These are phyloP conservation scores for Physeter macrocephalus DNA, from an alignment of 2,113 vertebrate species.

Conservation along the genomic window DNA sequence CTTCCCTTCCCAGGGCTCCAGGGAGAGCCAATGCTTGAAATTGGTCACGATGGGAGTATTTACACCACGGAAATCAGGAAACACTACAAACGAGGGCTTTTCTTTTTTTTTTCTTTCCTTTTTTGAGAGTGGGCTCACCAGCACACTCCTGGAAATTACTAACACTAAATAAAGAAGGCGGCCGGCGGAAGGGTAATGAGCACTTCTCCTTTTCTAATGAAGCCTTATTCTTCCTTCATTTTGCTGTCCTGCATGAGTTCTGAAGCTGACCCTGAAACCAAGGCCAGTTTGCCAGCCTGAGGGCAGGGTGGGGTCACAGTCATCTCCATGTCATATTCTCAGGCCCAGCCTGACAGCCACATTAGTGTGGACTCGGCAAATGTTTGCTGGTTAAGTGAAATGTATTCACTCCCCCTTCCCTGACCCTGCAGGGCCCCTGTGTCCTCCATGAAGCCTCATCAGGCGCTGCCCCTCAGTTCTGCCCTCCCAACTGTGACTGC, in stretches of 20 bases:
- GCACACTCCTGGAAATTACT: neutral
- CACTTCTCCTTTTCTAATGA: neutral
- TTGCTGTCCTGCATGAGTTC: neutral
- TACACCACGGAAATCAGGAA: neutral
- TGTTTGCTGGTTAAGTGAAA: neutral
- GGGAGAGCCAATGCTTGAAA: neutral
- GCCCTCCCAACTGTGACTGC: neutral
- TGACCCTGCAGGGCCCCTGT: neutral
- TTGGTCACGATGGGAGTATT: neutral
- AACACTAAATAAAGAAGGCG: neutral
- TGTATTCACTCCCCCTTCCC: accelerated
- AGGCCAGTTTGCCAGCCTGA: neutral
- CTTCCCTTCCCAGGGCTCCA: neutral
- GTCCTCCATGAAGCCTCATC: neutral
- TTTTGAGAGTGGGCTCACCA: neutral
- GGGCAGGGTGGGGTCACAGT: no score
- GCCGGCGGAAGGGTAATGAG: neutral
- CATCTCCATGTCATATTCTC: neutral
- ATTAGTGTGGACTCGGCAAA: accelerated
- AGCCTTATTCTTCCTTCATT: neutral
- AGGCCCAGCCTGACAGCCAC: neutral
- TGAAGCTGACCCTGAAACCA: neutral
- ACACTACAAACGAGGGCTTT: neutral
- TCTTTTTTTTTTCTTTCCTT: neutral
- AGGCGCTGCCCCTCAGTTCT: neutral